Base-by-base conservation (phyloP, 2,888 invertebrate genomes). In the Acrocyrtus sp. region DNA sequence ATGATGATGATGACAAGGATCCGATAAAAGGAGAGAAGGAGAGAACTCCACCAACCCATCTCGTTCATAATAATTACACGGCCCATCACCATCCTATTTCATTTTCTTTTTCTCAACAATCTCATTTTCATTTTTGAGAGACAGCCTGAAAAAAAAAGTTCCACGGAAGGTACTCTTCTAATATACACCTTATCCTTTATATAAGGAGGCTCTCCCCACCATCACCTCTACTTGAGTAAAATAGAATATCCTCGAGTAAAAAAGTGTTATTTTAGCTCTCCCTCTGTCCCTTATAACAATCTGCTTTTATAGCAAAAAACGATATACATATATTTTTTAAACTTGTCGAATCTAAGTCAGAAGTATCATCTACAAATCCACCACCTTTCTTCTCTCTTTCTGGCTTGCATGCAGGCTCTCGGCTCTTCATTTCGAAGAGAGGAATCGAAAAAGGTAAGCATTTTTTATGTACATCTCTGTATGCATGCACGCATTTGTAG, bases 61-160 rank as follows among this genome's bases (percentile, higher is more conserved):
- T 77, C 72, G 72, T 72, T 72, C 72, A 72, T 72, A 77, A 79
- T 78, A 79, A 79, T 79, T 79, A 79, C 75, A 76, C 75, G 72
- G 75, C 72, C 72, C 72, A 72, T 75, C 79, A n/a, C 79, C 79
- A 74, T 77, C 77, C 74, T 76, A 79, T 79, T 79, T 78, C 76
- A 78, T 69, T 76, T 78, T 72, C 72, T 58, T 72, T 45, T 43
- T 66, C 66, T 72, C 66, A 61, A 66, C 72, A 66, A 72, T 72
- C 66, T 66, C 66, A 75, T 75, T 75, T 72, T 72, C 75, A 75
- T 72, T 72, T 34, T 72, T 65, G 72, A 72, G 65, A 72, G 72
- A 72, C 72, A 72, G 65, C 39, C 47, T 47, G 48, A 29, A 48
- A 60, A 29, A 21, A 21, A n/a, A 60, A n/a, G n/a, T n/a, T n/a